Percentiles rank a stretch among this genome's conserved stretches.
Conservation (phyloP, 2,113 vertebrate genomes). For the Gallinago undulata region DNA sequence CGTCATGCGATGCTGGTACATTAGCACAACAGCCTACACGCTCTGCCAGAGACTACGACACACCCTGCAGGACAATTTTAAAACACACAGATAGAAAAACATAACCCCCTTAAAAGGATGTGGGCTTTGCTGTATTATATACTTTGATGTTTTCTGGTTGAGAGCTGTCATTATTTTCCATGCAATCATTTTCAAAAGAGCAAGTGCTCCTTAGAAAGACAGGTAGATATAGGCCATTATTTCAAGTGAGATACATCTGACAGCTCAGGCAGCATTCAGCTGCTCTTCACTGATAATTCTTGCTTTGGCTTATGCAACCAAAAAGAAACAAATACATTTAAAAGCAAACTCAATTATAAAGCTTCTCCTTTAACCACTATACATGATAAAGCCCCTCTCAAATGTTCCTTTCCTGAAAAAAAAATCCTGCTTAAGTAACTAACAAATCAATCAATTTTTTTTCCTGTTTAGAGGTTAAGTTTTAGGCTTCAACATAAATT, state of each 20-base stretch:
- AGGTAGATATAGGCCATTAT: neutral
- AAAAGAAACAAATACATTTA: neutral
- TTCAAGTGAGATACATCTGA: neutral
- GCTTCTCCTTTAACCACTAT: neutral
- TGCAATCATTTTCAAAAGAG: neutral
- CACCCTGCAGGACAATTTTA: neutral
- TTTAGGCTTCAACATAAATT: neutral
- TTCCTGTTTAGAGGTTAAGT: neutral
- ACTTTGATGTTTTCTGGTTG: neutral
- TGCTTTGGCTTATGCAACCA: neutral
- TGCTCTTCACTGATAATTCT: neutral
- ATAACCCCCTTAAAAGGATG: neutral
- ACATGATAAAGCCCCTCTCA: neutral
- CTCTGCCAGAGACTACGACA: neutral
- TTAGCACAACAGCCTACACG: neutral
- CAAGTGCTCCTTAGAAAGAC: neutral
- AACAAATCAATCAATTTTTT: accelerated
- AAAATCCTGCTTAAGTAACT: neutral
- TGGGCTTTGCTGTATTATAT: neutral
- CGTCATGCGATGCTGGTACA: neutral
- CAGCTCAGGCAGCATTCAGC: neutral
- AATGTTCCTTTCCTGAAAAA: neutral
- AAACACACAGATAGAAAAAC: neutral
- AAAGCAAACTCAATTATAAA: neutral
- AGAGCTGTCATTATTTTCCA: neutral